Percentiles rank a stretch among this genome's conserved stretches.
phyloP scores from a whole-genome alignment of 2,888 invertebrate species.

The Meghimatium bilineatum region DNA sequence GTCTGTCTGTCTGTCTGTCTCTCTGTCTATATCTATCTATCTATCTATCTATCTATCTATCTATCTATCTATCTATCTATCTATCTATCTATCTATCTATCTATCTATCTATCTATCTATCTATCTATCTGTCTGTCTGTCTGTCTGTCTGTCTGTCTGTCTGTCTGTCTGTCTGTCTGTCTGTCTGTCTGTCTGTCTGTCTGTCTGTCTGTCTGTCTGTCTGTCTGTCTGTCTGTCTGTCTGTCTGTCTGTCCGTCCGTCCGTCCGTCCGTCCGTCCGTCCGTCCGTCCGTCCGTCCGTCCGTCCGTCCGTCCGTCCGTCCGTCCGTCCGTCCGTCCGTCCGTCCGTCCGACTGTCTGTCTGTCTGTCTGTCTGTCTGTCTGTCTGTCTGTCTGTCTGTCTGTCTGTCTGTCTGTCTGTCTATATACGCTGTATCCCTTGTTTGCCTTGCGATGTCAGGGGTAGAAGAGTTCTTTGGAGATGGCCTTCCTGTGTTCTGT shows the following conservation, averaged over 20 bases:
- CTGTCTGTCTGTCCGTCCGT: too few relatives aligned
- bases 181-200: background rate
- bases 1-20: too few relatives aligned
- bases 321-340: background rate
- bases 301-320: background rate
- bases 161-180: background rate
- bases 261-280: too few relatives aligned
- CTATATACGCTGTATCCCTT: too few relatives aligned
- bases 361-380: conserved; percentile 20
- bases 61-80: background rate
- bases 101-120: background rate
- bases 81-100: background rate
- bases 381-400: conserved; percentile 30
- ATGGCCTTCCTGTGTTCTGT: too few relatives aligned
- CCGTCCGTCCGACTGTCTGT: background rate
- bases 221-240: background rate
- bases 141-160: too few relatives aligned
- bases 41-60: background rate
- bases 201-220: background rate
- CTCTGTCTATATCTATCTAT: conserved; percentile 44
- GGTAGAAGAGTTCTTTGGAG: too few relatives aligned
- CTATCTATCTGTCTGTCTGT: too few relatives aligned
- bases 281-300: conserved; percentile 33
- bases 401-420: conserved; percentile 41
- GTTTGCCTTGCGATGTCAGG: too few relatives aligned